Conservation (phyloP, 2,113 vertebrate genomes). For the Toxotes jaculatrix region DNA sequence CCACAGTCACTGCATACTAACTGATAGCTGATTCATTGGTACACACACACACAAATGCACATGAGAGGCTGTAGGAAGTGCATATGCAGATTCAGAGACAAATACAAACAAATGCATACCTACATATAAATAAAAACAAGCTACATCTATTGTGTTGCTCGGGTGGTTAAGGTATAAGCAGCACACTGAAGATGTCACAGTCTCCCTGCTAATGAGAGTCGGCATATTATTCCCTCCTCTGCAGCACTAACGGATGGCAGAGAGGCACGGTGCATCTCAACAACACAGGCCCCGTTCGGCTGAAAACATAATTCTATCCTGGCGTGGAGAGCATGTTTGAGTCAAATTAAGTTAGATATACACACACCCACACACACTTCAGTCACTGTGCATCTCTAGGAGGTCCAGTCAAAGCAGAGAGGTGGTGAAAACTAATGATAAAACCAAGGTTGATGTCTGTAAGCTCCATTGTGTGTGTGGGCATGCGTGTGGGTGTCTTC, state of each 20-base stretch:
- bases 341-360: slow-evolving; percentile 50
- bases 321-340: slow-evolving; percentile 20
- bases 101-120: slow-evolving; percentile 3
- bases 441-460: slow-evolving; percentile 26
- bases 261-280: slow-evolving; percentile 44
- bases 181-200: slow-evolving; percentile 50
- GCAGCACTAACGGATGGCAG: slow-evolving; percentile 22
- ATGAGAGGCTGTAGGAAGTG: not conserved
- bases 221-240: slow-evolving; percentile 54
- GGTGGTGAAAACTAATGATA: slow-evolving; percentile 32
- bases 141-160: not conserved
- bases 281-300: slow-evolving; percentile 37
- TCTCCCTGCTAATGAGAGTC: slow-evolving; percentile 49
- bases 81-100: not conserved
- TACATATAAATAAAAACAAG: slow-evolving; percentile 15
- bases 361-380: slow-evolving; percentile 20
- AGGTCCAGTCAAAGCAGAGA: slow-evolving; percentile 50
- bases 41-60: not conserved
- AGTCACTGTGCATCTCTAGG: slow-evolving; percentile 12
- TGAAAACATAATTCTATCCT: slow-evolving; percentile 35
- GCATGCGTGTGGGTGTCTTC: not conserved
- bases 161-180: slow-evolving; percentile 24
- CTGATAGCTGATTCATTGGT: slow-evolving; percentile 19
- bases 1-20: slow-evolving; percentile 31
- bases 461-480: not conserved